Evolutionary conservation across 1,140 invertebrate genomes (phyloP).

Genomic region (Periplaneta americana): DNA sequence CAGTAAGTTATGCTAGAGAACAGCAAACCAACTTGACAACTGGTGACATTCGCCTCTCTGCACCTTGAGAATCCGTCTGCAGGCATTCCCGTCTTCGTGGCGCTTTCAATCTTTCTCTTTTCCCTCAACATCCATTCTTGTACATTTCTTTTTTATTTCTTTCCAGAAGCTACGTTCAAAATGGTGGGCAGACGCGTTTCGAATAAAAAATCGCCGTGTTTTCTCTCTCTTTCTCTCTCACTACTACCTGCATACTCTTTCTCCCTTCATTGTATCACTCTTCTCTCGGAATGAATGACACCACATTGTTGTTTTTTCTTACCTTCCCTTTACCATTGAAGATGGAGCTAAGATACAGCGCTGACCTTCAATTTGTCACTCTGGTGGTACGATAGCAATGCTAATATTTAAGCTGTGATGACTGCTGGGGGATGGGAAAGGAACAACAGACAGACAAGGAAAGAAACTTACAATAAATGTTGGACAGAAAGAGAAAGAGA

Average conservation of each 20-base stretch:
- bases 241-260: background rate
- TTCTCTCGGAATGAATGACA: conserved; percentile 13
- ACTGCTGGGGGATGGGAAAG: background rate
- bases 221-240: background rate
- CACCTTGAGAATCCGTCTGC: too few species aligned
- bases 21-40: background rate
- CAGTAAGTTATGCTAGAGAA: too few species aligned
- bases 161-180: conserved; percentile 3
- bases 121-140: background rate
- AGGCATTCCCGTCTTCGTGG: background rate
- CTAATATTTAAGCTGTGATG: conserved; percentile 16
- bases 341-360: conserved; percentile 7
- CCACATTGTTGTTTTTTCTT: conserved; percentile 5
- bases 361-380: conserved; percentile 17
- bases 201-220: background rate
- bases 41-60: background rate
- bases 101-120: background rate
- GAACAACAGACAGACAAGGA: background rate
- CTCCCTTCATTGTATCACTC: background rate
- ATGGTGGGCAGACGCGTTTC: background rate
- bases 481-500: background rate
- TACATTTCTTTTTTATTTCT: background rate
- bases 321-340: background rate
- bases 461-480: background rate
- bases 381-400: conserved; percentile 13